Evolutionary conservation across 2,113 vertebrate genomes (phyloP).

Genomic region (Struthio camelus): DNA sequence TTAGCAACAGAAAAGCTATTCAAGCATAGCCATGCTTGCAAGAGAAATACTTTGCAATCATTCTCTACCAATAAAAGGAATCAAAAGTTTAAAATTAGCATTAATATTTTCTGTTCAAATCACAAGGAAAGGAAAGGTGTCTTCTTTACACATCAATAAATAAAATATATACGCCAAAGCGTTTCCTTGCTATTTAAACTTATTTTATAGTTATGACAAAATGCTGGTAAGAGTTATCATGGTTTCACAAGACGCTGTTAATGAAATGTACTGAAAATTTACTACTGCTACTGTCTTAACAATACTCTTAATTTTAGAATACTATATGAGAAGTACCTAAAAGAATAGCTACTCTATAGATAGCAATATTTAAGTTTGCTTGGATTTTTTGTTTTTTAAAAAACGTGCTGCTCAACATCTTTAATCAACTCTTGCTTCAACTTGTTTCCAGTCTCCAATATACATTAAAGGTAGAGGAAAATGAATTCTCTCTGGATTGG

Average conservation of each 20-base stretch:
- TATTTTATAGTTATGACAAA: neutral
- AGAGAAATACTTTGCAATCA: neutral
- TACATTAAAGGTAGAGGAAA: neutral
- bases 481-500: neutral
- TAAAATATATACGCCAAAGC: neutral
- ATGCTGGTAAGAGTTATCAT: neutral
- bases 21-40: neutral
- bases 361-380: rapidly evolving
- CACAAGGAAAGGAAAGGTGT: neutral
- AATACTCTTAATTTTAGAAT: neutral
- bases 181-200: neutral
- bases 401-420: neutral
- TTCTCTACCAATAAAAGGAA: neutral
- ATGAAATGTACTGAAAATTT: neutral
- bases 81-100: neutral
- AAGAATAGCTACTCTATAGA: neutral
- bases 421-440: neutral
- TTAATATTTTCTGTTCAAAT: neutral
- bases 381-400: neutral
- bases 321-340: neutral
- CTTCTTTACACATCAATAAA: neutral
- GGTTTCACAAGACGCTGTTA: neutral
- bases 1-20: neutral
- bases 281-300: neutral
- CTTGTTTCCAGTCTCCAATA: neutral